phyloP scores from a whole-genome alignment of 2,888 invertebrate species.

The Pardosa pseudoannulata region DNA sequence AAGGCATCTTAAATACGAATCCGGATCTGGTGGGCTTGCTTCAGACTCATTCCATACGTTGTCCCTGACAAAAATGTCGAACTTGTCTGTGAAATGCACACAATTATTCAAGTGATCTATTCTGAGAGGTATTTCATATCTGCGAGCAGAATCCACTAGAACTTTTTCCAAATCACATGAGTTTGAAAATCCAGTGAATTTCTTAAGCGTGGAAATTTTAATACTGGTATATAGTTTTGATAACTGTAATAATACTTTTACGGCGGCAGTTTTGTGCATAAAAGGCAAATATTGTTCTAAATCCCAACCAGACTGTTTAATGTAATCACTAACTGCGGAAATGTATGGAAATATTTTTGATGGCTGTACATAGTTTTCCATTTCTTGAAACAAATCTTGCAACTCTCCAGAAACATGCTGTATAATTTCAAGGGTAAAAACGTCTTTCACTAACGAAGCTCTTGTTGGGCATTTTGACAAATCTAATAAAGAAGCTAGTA shows the following conservation, averaged over 20 bases:
- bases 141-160: conserved; percentile 25
- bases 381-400: background rate
- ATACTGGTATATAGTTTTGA: conserved; percentile 38
- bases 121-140: conserved; percentile 29
- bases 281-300: conserved; percentile 17
- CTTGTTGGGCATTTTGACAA: conserved; percentile 15
- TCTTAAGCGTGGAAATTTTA: conserved; percentile 5
- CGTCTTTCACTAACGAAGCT: conserved; percentile 27
- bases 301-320: background rate
- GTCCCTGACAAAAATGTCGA: conserved; percentile 11
- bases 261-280: background rate
- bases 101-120: conserved; percentile 34
- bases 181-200: conserved; percentile 9
- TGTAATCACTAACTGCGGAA: background rate
- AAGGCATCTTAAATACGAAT: background rate
- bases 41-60: background rate
- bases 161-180: conserved; percentile 17
- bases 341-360: background rate
- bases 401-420: background rate
- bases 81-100: conserved; percentile 16
- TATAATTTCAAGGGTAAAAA: conserved; percentile 1
- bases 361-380: conserved; percentile 24
- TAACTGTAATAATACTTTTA: conserved; percentile 9
- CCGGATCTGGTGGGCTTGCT: background rate
- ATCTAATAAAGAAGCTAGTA: conserved; percentile 22